phyloP scores from a whole-genome alignment of 2,113 vertebrate species.

The Phoenicopterus ruber region DNA sequence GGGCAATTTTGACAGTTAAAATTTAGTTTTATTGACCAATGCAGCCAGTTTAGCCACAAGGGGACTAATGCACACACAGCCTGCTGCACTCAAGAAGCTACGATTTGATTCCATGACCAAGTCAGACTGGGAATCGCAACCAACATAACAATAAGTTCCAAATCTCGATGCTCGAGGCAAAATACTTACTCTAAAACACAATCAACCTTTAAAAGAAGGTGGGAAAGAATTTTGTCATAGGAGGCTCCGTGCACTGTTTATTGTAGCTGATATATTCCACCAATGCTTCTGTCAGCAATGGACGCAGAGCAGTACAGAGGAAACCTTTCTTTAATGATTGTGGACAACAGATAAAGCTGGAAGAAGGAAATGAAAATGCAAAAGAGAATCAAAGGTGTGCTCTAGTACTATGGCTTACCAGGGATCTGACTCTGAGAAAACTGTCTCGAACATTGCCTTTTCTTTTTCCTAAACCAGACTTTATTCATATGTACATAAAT shows the following conservation, averaged over 20 bases:
- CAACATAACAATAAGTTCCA: constrained; percentile 73
- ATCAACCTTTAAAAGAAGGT: constrained; percentile 65
- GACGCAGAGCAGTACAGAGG: background rate
- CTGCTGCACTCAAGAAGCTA: constrained; percentile 70
- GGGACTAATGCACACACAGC: constrained; percentile 68
- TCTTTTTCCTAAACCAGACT: background rate
- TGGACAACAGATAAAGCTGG: constrained; percentile 30
- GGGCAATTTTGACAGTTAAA: constrained; percentile 81
- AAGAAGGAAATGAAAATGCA: constrained; percentile 50
- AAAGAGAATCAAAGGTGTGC: constrained; percentile 5
- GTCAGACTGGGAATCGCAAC: constrained; percentile 71
- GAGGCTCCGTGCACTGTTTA: constrained; percentile 48
- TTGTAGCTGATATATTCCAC: constrained; percentile 1
- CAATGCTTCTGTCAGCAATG: constrained; percentile 10
- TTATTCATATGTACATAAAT: constrained; percentile 26
- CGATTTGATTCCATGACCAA: constrained; percentile 74
- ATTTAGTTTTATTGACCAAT: constrained; percentile 82
- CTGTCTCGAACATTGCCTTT: background rate
- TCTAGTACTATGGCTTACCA: background rate
- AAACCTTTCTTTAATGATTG: constrained; percentile 37
- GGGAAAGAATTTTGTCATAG: constrained; percentile 42
- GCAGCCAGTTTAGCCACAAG: constrained; percentile 73
- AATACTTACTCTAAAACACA: constrained; percentile 73
- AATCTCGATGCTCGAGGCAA: constrained; percentile 69
- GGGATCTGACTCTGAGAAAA: background rate